These are phyloP conservation scores for Choristoneura rosaceana DNA, from an alignment of 2,888 invertebrate species.

Conservation along the genomic window DNA sequence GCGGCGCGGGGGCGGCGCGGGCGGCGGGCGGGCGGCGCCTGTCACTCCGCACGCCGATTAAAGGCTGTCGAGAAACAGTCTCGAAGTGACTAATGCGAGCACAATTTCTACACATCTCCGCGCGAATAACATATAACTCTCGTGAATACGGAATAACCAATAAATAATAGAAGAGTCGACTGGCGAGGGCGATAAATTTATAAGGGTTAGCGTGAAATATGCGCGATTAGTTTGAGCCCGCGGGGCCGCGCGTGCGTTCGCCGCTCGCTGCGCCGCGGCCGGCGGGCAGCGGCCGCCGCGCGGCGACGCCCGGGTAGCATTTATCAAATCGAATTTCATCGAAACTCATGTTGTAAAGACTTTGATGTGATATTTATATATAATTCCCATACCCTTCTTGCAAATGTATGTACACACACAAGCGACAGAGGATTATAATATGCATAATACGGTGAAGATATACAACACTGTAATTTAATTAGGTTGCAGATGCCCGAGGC, in stretches of 20 bases:
- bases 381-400: too few relatives aligned
- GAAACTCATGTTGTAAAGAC: too few relatives aligned
- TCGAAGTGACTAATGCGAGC: slow-evolving; percentile 19
- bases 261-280: neutral
- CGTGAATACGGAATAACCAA: slow-evolving; percentile 23
- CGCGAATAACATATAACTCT: slow-evolving; percentile 9
- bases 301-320: neutral
- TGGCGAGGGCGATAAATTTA: slow-evolving; percentile 30
- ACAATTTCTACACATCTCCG: slow-evolving; percentile 12
- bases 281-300: neutral
- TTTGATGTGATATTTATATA: too few relatives aligned
- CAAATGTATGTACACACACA: neutral
- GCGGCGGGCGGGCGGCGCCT: neutral
- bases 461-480: neutral
- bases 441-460: neutral
- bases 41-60: neutral
- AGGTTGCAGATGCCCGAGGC: neutral
- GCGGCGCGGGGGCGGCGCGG: neutral
- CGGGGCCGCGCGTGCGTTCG: neutral
- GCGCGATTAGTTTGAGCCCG: slow-evolving; percentile 33
- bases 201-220: slow-evolving; percentile 37
- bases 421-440: neutral
- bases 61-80: neutral
- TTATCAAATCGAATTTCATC: too few relatives aligned
- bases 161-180: slow-evolving; percentile 34